These are phyloP conservation scores for Ptychochromis oligacanthus DNA, from an alignment of 2,113 vertebrate species.

Conservation along the genomic window DNA sequence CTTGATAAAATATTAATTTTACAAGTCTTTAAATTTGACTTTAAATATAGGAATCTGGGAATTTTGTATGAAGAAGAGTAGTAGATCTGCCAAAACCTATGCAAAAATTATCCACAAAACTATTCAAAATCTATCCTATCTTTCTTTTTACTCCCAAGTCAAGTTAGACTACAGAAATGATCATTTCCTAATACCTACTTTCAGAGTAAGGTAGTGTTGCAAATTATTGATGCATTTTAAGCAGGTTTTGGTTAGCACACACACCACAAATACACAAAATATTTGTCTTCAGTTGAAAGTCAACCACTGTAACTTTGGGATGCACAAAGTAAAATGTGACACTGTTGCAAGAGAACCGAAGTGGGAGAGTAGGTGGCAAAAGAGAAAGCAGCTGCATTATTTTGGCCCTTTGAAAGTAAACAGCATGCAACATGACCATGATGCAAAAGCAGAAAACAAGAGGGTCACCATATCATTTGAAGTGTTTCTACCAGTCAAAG, in stretches of 20 bases:
- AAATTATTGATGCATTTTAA: background rate
- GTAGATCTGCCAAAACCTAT: too few relatives aligned
- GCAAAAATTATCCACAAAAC: too few relatives aligned
- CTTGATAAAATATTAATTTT: too few relatives aligned
- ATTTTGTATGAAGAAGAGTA: too few relatives aligned
- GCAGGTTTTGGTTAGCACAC: background rate
- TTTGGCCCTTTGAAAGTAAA: conserved; percentile 60
- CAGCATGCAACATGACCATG: conserved; percentile 42
- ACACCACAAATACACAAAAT: background rate
- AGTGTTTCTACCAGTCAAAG: conserved; percentile 26
- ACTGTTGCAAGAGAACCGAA: background rate
- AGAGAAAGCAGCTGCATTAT: conserved; percentile 32
- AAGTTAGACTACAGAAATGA: too few relatives aligned
- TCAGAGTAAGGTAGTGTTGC: background rate
- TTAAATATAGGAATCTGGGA: too few relatives aligned
- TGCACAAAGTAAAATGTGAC: background rate
- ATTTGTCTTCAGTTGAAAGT: conserved; percentile 9
- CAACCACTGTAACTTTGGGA: conserved; percentile 8
- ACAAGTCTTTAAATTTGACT: too few relatives aligned
- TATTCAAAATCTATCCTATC: too few relatives aligned
- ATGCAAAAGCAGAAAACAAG: conserved; percentile 64
- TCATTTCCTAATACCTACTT: background rate
- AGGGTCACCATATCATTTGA: conserved; percentile 39
- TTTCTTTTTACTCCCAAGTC: too few relatives aligned
- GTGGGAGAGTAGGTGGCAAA: background rate